Base-by-base conservation (phyloP, 2,888 invertebrate genomes). In the Rapana venosa region DNA sequence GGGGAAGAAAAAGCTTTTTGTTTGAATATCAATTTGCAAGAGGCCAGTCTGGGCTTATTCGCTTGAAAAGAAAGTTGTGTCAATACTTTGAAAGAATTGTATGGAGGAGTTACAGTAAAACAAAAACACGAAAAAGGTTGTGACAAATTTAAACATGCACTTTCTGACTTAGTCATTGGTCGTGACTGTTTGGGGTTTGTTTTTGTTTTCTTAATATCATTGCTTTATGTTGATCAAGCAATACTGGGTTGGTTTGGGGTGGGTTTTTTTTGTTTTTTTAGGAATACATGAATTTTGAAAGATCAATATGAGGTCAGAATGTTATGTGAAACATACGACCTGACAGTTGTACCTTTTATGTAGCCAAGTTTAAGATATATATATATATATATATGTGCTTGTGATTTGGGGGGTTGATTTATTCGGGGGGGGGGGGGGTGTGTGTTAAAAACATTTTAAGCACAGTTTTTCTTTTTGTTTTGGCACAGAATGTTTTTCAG, bases 401-500 rank as follows among this genome's bases (percentile, higher is more conserved):
- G 47, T 47, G 47, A 5, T 47, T 47, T 47, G 47, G 8, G 47
- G 47, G 47, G 47, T 47, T 47, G 2, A 8, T 47, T 47, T 47
- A n/a, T n/a, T n/a, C n/a, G n/a, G n/a, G n/a, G n/a, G 47, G 47
- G 47, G 47, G 47, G 47, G 47, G 2, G 2, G 47, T 47, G 2
- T 2, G 2, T 47, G 47, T 47, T 47, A 5, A 5, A 5, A 47
- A 47, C 47, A 47, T 47, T 47, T 74, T 26, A 26, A 74, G n/a
- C 74, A 74, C 74, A 74, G 74, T n/a, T 22, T 74, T 74, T 74
- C 26, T 26, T 74, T 70, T n/a, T 74, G 74, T 74, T 74, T 74
- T 74, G 74, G 74, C 74, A 74, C 74, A 30, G 22, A 61, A 4
- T 74, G 26, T 32, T 13, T 32, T 79, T 32, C 32, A 15, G 13